These are phyloP conservation scores for Xenus cinereus DNA, from an alignment of 2,113 vertebrate genomes.

Conservation along the genomic window DNA sequence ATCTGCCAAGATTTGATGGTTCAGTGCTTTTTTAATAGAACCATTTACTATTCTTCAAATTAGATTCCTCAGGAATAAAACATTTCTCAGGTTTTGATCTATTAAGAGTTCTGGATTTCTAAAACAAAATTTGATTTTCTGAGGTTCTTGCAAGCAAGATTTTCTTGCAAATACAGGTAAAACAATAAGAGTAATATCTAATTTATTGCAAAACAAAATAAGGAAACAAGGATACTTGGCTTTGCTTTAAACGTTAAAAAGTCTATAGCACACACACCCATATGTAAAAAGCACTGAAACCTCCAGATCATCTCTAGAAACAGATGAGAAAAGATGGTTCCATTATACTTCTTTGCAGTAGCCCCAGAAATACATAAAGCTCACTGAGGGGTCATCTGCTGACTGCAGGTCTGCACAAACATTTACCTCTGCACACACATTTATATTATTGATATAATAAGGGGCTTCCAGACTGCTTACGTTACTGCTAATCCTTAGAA, in stretches of 20 bases:
- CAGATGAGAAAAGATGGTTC: neutral
- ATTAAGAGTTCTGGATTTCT: neutral
- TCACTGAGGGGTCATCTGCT: neutral
- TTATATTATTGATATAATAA: neutral
- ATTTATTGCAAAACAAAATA: neutral
- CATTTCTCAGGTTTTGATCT: neutral
- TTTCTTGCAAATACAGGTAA: neutral
- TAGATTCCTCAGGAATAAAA: neutral
- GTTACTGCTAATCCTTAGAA: neutral
- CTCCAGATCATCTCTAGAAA: neutral
- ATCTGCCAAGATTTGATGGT: neutral
- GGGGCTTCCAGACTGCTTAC: neutral
- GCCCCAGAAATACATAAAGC: neutral
- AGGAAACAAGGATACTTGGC: neutral
- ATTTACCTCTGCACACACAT: neutral
- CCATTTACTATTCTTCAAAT: neutral
- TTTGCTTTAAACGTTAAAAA: neutral
- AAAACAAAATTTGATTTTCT: neutral
- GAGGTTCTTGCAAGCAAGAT: neutral
- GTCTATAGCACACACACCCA: neutral
- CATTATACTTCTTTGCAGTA: neutral
- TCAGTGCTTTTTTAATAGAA: neutral
- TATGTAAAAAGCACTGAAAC: neutral
- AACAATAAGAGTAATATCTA: neutral
- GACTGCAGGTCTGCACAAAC: neutral